Evolutionary conservation across 2,888 invertebrate genomes (phyloP), one percentile per base, ranked within the genome.

Genomic region (Coelinius sp.): DNA sequence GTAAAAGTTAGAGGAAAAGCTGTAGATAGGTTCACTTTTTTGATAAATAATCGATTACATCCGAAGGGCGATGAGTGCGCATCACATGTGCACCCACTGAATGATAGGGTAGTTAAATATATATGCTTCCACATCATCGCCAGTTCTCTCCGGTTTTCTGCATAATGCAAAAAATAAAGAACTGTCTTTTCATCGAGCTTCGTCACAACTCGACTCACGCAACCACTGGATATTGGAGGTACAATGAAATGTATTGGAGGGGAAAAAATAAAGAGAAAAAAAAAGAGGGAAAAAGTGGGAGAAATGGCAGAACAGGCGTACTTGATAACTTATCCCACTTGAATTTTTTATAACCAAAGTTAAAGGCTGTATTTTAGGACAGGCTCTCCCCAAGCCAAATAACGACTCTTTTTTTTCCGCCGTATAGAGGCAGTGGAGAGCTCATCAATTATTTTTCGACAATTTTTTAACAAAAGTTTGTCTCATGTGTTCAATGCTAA

Each of bases 331-430:
- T 77, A 76, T 76, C 74, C 72, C 69, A 35, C 65, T 63, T 77
- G 75, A 75, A 77, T 77, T 73, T 76, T 77, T 77, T 75, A 77
- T 77, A 59, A 67, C 38, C 25, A 69, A 65, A 65, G 72, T 63
- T 65, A 70, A 74, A 68, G 74, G 73, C 73, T 71, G 71, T 71
- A 68, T 72, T 75, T 75, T 66, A 70, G 68, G 66, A 70, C 41
- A 10, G 41, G 67, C 62, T 63, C 73, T 73, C 71, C 70, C 66
- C 73, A 66, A 62, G 52, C 68, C 67, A 24, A 24, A 38, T 44
- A 31, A 62, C 35, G 27, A n/a, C n/a, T n/a, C 17, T 49, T 38
- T 22, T 64, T 68, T 71, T 71, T 69, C 27, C 44, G 31, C 12
- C 35, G 59, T 46, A 14, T 10, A 4, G 24, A 41, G 44, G 12